Evolutionary conservation across 2,113 vertebrate species (phyloP).

Genomic region (Haemorhous mexicanus): DNA sequence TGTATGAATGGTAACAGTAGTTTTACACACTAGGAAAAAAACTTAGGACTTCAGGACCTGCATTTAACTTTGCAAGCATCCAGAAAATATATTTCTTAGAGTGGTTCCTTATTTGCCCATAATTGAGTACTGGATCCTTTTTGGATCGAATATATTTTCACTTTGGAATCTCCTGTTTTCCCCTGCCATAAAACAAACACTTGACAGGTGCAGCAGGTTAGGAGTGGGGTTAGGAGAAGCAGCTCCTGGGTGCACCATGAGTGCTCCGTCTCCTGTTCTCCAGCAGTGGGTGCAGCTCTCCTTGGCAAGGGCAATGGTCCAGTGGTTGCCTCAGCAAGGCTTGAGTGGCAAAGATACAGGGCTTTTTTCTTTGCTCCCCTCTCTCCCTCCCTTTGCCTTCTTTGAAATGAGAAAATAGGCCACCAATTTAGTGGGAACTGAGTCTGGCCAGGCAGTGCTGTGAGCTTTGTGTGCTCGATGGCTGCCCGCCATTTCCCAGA

Average conservation of each 20-base stretch:
- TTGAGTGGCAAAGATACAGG: neutral
- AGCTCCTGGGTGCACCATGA: neutral
- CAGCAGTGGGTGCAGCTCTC: neutral
- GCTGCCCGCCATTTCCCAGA: conserved; percentile 57
- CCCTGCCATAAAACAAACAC: neutral
- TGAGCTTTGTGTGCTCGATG: conserved; percentile 12
- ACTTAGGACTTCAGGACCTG: neutral
- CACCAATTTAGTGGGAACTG: conserved; percentile 2
- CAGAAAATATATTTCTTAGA: neutral
- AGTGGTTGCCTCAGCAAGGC: neutral
- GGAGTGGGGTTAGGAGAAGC: neutral
- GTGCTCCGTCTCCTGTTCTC: neutral
- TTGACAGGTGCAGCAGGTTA: neutral
- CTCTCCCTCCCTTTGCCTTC: neutral
- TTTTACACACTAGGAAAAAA: neutral
- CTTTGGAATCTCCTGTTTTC: neutral
- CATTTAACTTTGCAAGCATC: neutral
- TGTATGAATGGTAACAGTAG: neutral
- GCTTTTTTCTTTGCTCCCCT: neutral
- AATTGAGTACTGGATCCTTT: neutral
- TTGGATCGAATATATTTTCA: neutral
- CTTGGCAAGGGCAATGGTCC: neutral
- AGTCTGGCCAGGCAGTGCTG: neutral
- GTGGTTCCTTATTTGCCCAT: neutral
- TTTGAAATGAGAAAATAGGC: conserved; percentile 44